phyloP scores from a whole-genome alignment of 30 jellyfish, hydroid and myxozoan genomes.

The Thelohanellus kitauei region DNA sequence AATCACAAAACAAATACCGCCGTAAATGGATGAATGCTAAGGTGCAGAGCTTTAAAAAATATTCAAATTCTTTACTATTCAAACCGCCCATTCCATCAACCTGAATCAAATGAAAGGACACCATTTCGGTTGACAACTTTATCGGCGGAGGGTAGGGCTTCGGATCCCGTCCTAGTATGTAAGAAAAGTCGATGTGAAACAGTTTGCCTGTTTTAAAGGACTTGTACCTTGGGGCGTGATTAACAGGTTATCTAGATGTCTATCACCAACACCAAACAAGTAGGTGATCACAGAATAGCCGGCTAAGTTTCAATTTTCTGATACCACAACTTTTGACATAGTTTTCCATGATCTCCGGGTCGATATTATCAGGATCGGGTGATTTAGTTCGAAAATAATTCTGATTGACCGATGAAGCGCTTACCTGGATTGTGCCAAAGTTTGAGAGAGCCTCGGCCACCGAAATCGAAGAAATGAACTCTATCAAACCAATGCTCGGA shows the following conservation, averaged over 20 bases:
- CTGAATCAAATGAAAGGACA: constrained; percentile 5
- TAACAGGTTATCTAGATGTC: constrained; percentile 49
- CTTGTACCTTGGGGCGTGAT: constrained; percentile 9
- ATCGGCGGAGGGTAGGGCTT: constrained; percentile 99
- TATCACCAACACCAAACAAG: constrained; percentile 78
- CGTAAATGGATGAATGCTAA: constrained; percentile 70
- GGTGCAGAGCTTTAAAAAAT: constrained; percentile 44
- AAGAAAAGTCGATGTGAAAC: constrained; percentile 76
- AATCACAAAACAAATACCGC: constrained; percentile 12
- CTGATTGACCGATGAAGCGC: constrained; percentile 1
- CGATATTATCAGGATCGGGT: constrained; percentile 70
- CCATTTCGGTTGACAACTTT: constrained; percentile 86
- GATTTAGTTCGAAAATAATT: constrained; percentile 39
- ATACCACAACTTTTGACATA: constrained; percentile 82
- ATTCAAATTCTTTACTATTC: constrained; percentile 38
- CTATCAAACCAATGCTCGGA: constrained; percentile 20
- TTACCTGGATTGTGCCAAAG: constrained; percentile 56
- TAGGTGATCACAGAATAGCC: constrained; percentile 80
- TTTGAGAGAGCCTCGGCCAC: constrained; percentile 44
- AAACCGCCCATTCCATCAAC: constrained; percentile 99
- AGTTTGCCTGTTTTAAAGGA: constrained; percentile 22
- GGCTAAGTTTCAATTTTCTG: constrained; percentile 12
- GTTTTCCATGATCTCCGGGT: constrained; percentile 81
- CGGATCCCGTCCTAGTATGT: constrained; percentile 94
- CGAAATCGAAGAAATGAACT: constrained; percentile 28